Conservation (phyloP, 2,888 invertebrate species). For the Ellobium chinense region DNA sequence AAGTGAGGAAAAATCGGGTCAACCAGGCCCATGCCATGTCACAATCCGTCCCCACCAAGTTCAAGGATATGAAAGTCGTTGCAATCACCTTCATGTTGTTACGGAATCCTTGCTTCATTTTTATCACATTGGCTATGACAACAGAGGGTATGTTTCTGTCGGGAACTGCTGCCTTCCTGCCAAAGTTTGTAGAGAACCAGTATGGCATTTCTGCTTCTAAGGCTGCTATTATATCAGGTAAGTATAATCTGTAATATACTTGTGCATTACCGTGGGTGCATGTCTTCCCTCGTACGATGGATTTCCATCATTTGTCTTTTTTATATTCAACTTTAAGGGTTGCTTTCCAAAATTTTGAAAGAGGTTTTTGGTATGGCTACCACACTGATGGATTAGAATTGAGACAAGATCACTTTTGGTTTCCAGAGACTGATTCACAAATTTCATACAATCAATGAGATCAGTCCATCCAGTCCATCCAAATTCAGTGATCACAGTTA, state of each 20-base stretch:
- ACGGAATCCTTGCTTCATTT: conserved; percentile 80
- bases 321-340: no score
- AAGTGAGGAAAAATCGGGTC: conserved; percentile 24
- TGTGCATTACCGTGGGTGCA: no score
- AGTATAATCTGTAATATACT: neutral
- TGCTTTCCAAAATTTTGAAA: no score
- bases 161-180: conserved; percentile 86
- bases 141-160: conserved; percentile 80
- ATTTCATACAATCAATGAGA: no score
- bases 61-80: conserved; percentile 30
- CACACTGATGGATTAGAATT: no score
- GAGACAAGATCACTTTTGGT: no score
- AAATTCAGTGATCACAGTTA: no score
- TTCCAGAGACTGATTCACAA: no score
- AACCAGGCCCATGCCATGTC: conserved; percentile 38
- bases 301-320: no score
- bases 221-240: conserved; percentile 85
- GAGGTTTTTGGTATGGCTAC: no score
- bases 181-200: conserved; percentile 88
- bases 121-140: conserved; percentile 84
- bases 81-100: conserved; percentile 57
- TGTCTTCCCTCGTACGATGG: no score
- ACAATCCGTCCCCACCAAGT: neutral
- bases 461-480: no score
- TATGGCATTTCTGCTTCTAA: conserved; percentile 85